phyloP scores from a whole-genome alignment of 2,888 invertebrate species.

The Catocala nupta region DNA sequence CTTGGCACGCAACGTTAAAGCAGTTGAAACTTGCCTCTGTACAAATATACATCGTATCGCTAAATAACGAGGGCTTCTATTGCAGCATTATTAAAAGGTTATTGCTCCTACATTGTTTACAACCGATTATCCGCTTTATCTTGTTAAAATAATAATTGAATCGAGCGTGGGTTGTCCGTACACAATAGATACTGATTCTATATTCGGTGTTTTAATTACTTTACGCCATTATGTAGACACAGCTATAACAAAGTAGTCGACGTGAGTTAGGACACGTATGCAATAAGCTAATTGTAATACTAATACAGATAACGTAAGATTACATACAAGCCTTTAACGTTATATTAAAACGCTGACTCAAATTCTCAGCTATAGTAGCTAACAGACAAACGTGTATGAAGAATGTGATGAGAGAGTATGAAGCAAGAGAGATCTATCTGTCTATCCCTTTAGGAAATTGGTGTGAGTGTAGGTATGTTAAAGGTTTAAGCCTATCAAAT shows the following conservation, averaged over 20 bases:
- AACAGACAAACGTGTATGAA: too few species aligned
- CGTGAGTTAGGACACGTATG: slow-evolving; percentile 7
- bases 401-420: too few species aligned
- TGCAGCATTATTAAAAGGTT: slow-evolving; percentile 54
- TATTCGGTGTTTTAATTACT: slow-evolving; percentile 42
- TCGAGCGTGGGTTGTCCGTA: slow-evolving; percentile 50
- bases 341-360: background rate
- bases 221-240: slow-evolving; percentile 31
- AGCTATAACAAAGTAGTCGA: slow-evolving; percentile 23
- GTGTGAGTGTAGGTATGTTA: too few species aligned
- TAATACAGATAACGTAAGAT: background rate
- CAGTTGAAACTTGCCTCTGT: slow-evolving; percentile 3
- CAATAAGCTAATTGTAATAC: background rate
- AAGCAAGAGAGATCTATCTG: too few species aligned
- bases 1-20: slow-evolving; percentile 16
- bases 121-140: slow-evolving; percentile 55
- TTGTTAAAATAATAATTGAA: slow-evolving; percentile 60
- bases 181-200: slow-evolving; percentile 38
- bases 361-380: too few species aligned
- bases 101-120: slow-evolving; percentile 55
- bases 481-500: too few species aligned
- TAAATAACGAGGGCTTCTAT: slow-evolving; percentile 33
- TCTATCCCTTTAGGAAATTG: too few species aligned
- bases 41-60: slow-evolving; percentile 21
- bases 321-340: too few species aligned